Evolutionary conservation across 2,113 vertebrate genomes (phyloP).

Genomic region (Pseudorectes ferrugineus): DNA sequence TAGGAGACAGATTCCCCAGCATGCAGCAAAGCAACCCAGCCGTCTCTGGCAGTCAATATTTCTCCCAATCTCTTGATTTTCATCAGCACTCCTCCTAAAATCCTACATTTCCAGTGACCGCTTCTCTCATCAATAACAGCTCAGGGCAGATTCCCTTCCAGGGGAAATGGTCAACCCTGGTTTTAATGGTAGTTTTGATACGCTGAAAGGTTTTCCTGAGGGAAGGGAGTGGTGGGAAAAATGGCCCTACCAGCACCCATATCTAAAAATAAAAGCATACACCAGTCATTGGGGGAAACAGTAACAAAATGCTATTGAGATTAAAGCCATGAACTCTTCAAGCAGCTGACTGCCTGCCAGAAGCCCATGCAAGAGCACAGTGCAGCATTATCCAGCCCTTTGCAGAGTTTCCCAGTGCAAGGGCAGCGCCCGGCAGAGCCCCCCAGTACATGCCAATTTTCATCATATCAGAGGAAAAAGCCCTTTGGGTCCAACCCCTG

Average conservation of each 20-base stretch:
- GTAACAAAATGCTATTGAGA: neutral
- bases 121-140: neutral
- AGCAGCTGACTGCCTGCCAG: neutral
- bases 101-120: neutral
- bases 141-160: neutral
- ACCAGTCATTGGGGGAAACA: neutral
- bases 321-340: neutral
- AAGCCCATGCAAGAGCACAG: neutral
- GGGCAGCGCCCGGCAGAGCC: neutral
- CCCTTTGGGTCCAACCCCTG: neutral
- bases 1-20: neutral
- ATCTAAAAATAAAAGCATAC: conserved; percentile 5
- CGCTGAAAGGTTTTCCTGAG: neutral
- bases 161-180: neutral
- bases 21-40: neutral
- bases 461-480: neutral
- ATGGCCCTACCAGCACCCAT: neutral
- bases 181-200: neutral
- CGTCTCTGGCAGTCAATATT: neutral
- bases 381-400: neutral
- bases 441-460: neutral
- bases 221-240: neutral
- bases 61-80: neutral
- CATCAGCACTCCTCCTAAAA: neutral
- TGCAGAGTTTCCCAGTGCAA: neutral